A percentile compares a stretch with the other conserved stretches of the same genome.
Evolutionary conservation across 2,113 vertebrate species (phyloP).

Genomic region (Hemiscyllium ocellatum): DNA sequence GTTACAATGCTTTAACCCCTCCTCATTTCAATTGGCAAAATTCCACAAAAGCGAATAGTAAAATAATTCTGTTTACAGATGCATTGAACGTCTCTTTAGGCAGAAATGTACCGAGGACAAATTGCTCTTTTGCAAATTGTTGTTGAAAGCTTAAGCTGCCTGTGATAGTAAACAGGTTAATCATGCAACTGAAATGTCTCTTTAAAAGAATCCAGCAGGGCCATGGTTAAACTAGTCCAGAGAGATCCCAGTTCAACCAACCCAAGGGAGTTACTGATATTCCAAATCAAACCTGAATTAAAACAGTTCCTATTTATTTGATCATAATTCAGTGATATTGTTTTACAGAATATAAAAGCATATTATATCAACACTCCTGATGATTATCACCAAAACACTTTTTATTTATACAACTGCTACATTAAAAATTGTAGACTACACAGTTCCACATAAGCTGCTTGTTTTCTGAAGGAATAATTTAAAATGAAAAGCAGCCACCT

Average conservation of each 20-base stretch:
- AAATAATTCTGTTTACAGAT: neutral
- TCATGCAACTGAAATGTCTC: neutral
- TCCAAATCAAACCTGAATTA: neutral
- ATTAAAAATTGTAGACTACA: neutral
- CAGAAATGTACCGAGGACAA: neutral
- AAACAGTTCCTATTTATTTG: neutral
- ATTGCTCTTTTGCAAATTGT: neutral
- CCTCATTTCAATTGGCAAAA: neutral
- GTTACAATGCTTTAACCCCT: neutral
- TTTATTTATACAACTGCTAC: neutral
- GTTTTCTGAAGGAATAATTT: neutral
- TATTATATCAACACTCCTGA: neutral
- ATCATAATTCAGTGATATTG: neutral
- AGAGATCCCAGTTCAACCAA: neutral
- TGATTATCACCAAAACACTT: neutral
- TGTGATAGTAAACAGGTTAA: neutral
- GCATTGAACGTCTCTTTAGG: neutral
- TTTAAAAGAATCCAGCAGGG: neutral
- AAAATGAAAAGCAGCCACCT: neutral
- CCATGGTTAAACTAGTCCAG: neutral
- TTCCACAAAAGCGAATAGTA: neutral
- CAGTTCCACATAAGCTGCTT: neutral
- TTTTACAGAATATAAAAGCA: neutral
- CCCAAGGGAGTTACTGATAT: neutral
- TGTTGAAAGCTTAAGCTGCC: neutral